Conservation (phyloP, 2,797 vertebrate genomes). For the Lacerta bilineata region DNA sequence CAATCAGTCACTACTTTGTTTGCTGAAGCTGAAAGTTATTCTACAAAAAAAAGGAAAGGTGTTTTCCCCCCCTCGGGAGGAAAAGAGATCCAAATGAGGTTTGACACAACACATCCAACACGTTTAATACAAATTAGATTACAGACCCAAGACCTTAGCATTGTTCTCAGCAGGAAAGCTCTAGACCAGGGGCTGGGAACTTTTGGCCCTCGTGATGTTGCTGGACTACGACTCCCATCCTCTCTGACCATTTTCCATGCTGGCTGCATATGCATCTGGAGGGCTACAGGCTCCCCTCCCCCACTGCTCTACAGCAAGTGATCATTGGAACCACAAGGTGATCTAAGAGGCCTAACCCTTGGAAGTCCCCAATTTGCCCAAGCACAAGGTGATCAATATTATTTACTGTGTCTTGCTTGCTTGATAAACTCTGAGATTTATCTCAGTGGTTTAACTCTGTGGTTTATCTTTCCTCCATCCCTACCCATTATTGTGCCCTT, state of each 20-base stretch:
- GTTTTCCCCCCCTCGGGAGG: background rate
- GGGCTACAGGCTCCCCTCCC: no score
- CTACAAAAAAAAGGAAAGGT: background rate
- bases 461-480: background rate
- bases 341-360: background rate
- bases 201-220: no score
- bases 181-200: background rate
- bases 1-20: background rate
- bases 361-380: background rate
- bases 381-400: constrained; percentile 6
- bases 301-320: background rate
- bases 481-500: background rate
- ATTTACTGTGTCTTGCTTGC: background rate
- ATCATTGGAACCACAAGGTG: background rate
- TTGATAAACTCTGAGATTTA: background rate
- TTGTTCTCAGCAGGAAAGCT: background rate
- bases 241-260: no score
- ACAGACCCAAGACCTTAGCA: background rate
- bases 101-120: background rate
- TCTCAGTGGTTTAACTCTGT: no score
- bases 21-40: background rate
- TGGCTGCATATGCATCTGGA: no score
- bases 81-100: background rate
- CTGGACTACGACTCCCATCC: no score
- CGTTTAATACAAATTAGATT: background rate